phyloP scores from a whole-genome alignment of 2,113 vertebrate species.

The Tragelaphus buxtoni region DNA sequence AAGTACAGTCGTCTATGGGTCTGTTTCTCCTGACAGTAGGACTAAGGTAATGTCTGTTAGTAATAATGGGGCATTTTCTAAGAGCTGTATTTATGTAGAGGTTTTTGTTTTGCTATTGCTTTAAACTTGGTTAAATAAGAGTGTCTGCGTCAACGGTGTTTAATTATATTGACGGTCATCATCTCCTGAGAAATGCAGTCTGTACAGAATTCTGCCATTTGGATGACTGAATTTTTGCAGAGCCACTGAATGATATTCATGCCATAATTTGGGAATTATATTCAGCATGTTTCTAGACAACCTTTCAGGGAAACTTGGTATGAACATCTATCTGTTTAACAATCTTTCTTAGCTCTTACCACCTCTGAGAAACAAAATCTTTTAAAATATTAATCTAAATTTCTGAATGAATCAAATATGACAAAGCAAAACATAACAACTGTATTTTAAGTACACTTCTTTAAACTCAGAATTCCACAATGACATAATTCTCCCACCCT shows the following conservation, averaged over 20 bases:
- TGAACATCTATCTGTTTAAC: background rate
- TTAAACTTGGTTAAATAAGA: slow-evolving; percentile 60
- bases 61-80: slow-evolving; percentile 60
- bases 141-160: slow-evolving; percentile 45
- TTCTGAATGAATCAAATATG: slow-evolving; percentile 4
- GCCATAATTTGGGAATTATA: slow-evolving; percentile 14
- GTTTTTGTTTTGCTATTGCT: slow-evolving; percentile 46
- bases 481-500: background rate
- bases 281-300: slow-evolving; percentile 11
- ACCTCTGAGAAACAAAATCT: background rate
- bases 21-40: slow-evolving; percentile 2
- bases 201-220: background rate
- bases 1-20: background rate
- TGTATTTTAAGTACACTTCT: slow-evolving; percentile 3
- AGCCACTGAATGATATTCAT: background rate
- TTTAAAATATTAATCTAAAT: slow-evolving; percentile 17
- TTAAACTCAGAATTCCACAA: background rate
- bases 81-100: slow-evolving; percentile 50
- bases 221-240: slow-evolving; percentile 10
- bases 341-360: background rate
- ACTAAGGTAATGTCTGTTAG: slow-evolving; percentile 64
- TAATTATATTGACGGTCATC: slow-evolving; percentile 49
- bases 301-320: background rate
- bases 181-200: slow-evolving; percentile 41
- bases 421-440: background rate